These are phyloP conservation scores for Drosophila kuntzei DNA, from an alignment of 2,888 invertebrate species.

Conservation along the genomic window DNA sequence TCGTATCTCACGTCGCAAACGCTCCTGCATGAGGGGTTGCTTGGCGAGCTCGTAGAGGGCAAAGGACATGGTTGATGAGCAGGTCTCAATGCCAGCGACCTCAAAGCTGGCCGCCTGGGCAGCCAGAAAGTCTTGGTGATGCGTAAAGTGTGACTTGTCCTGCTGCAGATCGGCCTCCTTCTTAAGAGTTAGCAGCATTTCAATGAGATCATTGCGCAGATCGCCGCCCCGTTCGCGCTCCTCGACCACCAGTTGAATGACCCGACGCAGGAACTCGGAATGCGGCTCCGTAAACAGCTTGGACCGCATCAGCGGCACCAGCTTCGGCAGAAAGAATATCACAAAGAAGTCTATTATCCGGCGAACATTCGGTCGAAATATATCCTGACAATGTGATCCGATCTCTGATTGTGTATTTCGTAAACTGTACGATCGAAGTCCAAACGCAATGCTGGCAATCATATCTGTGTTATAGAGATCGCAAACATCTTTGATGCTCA, in stretches of 20 bases:
- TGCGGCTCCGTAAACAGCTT: constrained; percentile 77
- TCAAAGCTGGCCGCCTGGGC: constrained; percentile 85
- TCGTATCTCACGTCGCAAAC: constrained; percentile 85
- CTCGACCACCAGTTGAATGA: constrained; percentile 85
- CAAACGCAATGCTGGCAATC: constrained; percentile 86
- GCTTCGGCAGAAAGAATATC: constrained; percentile 85
- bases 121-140: constrained; percentile 82
- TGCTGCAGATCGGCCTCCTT: constrained; percentile 80
- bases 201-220: constrained; percentile 86
- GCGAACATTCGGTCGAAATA: constrained; percentile 81
- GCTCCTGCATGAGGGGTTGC: constrained; percentile 85
- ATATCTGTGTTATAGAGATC: constrained; percentile 85
- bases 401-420: constrained; percentile 85
- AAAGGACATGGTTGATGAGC: constrained; percentile 85
- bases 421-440: constrained; percentile 85
- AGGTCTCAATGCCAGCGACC: constrained; percentile 84
- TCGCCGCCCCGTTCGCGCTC: constrained; percentile 84
- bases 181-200: constrained; percentile 86
- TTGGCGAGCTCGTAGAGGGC: constrained; percentile 85
- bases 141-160: constrained; percentile 78
- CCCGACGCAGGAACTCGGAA: constrained; percentile 83
- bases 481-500: constrained; percentile 83
- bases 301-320: constrained; percentile 82
- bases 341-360: constrained; percentile 84
- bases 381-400: constrained; percentile 83